These are phyloP conservation scores for Arizona elegans DNA, from an alignment of 2,113 vertebrate species.

Conservation along the genomic window DNA sequence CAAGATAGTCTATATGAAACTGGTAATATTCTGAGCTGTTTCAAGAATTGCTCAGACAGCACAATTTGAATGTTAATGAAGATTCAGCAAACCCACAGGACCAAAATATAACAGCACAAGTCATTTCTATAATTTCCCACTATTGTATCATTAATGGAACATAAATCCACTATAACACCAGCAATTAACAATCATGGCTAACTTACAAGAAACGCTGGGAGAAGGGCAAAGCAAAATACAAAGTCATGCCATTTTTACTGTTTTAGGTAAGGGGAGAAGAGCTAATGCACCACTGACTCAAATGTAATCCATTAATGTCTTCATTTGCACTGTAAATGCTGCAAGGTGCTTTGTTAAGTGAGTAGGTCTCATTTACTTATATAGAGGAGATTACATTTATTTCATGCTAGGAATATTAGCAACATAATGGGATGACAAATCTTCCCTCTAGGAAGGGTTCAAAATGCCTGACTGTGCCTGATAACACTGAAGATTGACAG, in stretches of 20 bases:
- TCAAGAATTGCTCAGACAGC: conserved; percentile 38
- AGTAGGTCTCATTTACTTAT: not conserved
- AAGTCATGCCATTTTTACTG: not conserved
- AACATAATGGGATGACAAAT: not conserved
- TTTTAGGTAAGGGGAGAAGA: not conserved
- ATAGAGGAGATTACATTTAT: conserved; percentile 13
- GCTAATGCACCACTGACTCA: not conserved
- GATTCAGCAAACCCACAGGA: conserved; percentile 22
- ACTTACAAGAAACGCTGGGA: conserved; percentile 26
- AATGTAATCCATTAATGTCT: conserved; percentile 29
- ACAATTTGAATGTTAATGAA: conserved; percentile 44
- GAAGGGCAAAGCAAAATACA: not conserved
- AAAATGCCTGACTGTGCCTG: not conserved
- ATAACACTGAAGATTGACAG: not conserved
- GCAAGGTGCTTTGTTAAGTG: conserved; percentile 32
- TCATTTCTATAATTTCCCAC: conserved; percentile 37
- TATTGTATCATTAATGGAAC: conserved; percentile 10
- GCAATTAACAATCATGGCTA: conserved; percentile 13
- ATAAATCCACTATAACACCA: conserved; percentile 2
- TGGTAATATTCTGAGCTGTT: conserved; percentile 29
- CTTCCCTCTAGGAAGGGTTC: not conserved
- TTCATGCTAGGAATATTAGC: not conserved
- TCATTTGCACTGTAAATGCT: conserved; percentile 32
- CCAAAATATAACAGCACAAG: conserved; percentile 11
- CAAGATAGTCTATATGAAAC: not conserved